Conservation (phyloP, 2,113 vertebrate genomes). For the Melanerpes aurifrons region DNA sequence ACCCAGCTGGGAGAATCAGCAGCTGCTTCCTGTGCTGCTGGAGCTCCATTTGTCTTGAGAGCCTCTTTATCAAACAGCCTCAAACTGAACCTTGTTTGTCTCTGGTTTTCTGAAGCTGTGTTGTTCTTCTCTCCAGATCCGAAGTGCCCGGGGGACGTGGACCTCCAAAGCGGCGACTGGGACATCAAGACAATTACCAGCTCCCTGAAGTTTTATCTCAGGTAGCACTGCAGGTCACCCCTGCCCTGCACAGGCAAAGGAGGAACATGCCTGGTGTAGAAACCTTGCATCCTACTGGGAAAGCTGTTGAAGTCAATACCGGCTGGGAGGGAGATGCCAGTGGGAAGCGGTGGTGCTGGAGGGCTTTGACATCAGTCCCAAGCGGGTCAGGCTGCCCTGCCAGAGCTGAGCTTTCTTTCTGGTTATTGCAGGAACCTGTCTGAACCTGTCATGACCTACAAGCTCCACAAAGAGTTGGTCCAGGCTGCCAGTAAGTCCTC, state of each 20-base stretch:
- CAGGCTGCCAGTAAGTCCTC: slow-evolving; percentile 92
- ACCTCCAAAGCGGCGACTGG: slow-evolving; percentile 87
- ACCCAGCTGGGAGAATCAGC: not conserved
- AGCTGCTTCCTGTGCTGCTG: not conserved
- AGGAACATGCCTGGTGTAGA: too few relatives aligned
- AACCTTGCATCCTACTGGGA: not conserved
- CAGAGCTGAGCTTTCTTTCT: slow-evolving; percentile 53
- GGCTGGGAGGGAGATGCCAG: not conserved
- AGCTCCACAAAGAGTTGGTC: slow-evolving; percentile 91
- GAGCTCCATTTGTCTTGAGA: rapidly evolving
- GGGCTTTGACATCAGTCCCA: not conserved
- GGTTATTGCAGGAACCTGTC: slow-evolving; percentile 87
- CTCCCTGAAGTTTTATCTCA: slow-evolving; percentile 96
- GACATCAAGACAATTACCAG: slow-evolving; percentile 97
- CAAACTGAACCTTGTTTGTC: not conserved
- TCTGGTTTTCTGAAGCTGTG: not conserved
- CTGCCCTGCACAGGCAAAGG: rapidly evolving
- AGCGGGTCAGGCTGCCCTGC: not conserved
- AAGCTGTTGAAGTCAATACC: not conserved
- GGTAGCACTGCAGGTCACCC: slow-evolving; percentile 72
- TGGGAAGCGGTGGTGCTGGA: not conserved
- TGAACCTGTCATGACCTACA: slow-evolving; percentile 96
- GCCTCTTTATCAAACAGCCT: not conserved
- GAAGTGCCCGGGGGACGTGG: slow-evolving; percentile 89
- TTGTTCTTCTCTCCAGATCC: slow-evolving; percentile 77